These are phyloP conservation scores for Hesperophylax magnus DNA, from an alignment of 1,140 invertebrate species.

Conservation along the genomic window DNA sequence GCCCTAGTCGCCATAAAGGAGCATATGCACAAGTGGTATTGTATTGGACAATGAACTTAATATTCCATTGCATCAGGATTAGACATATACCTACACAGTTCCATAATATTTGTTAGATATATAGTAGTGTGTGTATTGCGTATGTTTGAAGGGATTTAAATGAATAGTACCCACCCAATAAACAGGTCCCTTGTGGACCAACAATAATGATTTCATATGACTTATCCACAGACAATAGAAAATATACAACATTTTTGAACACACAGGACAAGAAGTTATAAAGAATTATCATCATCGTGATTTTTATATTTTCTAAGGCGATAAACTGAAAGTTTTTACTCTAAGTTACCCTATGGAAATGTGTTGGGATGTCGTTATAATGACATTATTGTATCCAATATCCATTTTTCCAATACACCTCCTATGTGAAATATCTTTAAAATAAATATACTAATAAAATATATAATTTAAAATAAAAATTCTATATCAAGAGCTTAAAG, in stretches of 20 bases:
- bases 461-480: too few relatives aligned
- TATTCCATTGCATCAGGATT: slow-evolving; percentile 38
- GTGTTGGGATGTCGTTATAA: background rate
- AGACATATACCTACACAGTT: background rate
- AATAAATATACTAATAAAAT: too few relatives aligned
- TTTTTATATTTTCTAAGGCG: too few relatives aligned
- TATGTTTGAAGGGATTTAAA: background rate
- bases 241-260: background rate
- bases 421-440: too few relatives aligned
- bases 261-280: too few relatives aligned
- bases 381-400: background rate
- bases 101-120: background rate
- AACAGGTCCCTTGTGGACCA: slow-evolving; percentile 45
- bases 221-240: background rate
- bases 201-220: background rate
- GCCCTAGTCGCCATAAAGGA: slow-evolving; percentile 53
- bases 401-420: too few relatives aligned
- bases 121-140: slow-evolving; percentile 8
- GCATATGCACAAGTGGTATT: slow-evolving; percentile 59
- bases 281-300: too few relatives aligned
- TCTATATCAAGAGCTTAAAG: too few relatives aligned
- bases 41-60: slow-evolving; percentile 56
- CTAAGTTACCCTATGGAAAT: background rate
- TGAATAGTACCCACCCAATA: slow-evolving; percentile 25
- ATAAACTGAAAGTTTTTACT: background rate